Conservation (phyloP, 2,113 vertebrate species). For the Panthera uncia region DNA sequence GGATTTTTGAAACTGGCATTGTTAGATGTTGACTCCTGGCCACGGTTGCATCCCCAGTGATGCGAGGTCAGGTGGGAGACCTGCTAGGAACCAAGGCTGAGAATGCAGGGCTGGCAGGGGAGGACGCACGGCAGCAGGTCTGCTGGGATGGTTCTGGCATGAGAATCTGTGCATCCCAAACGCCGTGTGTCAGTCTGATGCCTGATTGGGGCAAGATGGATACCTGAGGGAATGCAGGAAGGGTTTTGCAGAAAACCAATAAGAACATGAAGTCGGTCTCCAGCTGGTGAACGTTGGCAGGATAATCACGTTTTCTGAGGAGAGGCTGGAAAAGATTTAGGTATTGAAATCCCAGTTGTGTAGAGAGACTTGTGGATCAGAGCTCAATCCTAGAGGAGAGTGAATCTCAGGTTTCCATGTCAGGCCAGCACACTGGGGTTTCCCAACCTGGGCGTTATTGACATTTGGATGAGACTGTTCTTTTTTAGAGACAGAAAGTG, state of each 20-base stretch:
- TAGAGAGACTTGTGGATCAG: too few species aligned
- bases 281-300: not conserved
- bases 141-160: not conserved
- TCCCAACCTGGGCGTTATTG: not conserved
- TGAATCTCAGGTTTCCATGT: not conserved
- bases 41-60: not conserved
- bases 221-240: not conserved
- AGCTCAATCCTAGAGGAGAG: not conserved
- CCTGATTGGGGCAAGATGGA: not conserved
- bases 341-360: too few species aligned
- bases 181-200: fast-evolving
- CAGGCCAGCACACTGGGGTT: fast-evolving
- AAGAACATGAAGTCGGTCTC: not conserved
- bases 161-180: not conserved
- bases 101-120: too few species aligned
- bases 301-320: not conserved
- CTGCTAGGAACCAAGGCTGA: not conserved
- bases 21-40: not conserved
- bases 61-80: not conserved
- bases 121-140: fast-evolving
- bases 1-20: too few species aligned
- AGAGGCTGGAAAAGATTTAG: not conserved
- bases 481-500: too few species aligned
- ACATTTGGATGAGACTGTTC: too few species aligned
- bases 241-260: not conserved